Percentiles rank a stretch among this genome's conserved stretches.
phyloP scores from a whole-genome alignment of 1,140 invertebrate genomes.

The Teleopsis dalmanni region DNA sequence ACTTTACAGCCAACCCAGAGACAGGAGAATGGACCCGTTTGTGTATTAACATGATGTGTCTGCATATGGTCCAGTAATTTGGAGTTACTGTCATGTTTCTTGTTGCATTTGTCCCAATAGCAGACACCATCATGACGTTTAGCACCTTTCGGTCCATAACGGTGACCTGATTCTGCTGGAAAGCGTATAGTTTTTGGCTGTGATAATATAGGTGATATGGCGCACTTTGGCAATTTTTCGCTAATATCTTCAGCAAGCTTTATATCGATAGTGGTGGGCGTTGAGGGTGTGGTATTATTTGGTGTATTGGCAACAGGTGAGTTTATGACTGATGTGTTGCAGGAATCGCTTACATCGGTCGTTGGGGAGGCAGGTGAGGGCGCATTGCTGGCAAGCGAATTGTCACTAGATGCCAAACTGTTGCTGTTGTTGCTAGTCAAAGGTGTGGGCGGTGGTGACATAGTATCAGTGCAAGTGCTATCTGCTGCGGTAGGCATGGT shows the following conservation, averaged over 20 bases:
- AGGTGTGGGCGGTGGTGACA: constrained; percentile 3
- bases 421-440: neutral
- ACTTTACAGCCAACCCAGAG: constrained; percentile 92
- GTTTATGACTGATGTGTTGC: neutral
- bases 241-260: constrained; percentile 23
- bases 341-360: constrained; percentile 5
- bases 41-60: constrained; percentile 78
- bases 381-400: neutral
- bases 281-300: constrained; percentile 8
- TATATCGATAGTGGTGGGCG: constrained; percentile 24
- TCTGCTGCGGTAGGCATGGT: neutral
- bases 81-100: constrained; percentile 65
- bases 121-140: constrained; percentile 55
- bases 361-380: constrained; percentile 23
- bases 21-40: constrained; percentile 78
- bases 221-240: constrained; percentile 30
- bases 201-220: constrained; percentile 62
- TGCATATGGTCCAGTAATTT: constrained; percentile 85
- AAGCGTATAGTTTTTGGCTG: constrained; percentile 71
- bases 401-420: constrained; percentile 1
- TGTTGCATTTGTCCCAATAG: constrained; percentile 77
- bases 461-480: constrained; percentile 4
- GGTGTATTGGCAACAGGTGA: constrained; percentile 11
- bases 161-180: constrained; percentile 49
- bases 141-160: constrained; percentile 30